phyloP scores from a whole-genome alignment of 2,113 vertebrate genomes.

The Bubo blakistoni region DNA sequence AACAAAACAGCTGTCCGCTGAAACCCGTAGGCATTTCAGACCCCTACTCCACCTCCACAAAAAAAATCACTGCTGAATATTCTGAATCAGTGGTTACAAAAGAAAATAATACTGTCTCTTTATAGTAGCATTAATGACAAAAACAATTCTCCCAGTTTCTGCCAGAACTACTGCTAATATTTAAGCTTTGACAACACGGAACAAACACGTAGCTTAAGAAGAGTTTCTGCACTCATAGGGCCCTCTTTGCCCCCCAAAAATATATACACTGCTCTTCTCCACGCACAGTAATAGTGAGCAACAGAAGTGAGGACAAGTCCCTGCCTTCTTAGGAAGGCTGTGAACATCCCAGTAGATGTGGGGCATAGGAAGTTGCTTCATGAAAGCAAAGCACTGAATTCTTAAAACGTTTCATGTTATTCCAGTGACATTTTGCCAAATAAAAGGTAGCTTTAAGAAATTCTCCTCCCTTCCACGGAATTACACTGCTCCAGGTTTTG shows the following conservation, averaged over 20 bases:
- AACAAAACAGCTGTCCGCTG: not conserved
- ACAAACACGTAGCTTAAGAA: not conserved
- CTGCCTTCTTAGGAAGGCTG: not conserved
- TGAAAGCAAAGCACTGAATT: not conserved
- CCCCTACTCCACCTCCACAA: not conserved
- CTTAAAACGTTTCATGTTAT: not conserved
- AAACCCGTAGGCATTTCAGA: not conserved
- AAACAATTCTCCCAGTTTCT: not conserved
- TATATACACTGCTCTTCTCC: accelerated
- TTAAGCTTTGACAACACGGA: not conserved
- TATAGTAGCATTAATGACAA: not conserved
- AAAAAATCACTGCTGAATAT: not conserved
- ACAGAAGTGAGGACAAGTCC: not conserved
- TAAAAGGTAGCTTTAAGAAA: not conserved
- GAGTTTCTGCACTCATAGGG: not conserved
- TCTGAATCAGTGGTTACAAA: not conserved
- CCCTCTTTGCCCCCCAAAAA: not conserved
- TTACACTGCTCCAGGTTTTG: not conserved
- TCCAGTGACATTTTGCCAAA: not conserved
- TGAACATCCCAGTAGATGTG: not conserved
- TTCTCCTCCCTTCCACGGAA: not conserved
- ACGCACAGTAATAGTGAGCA: not conserved
- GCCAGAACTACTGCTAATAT: not conserved
- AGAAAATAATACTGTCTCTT: not conserved
- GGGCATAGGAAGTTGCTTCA: not conserved